Conservation (phyloP, 2,797 vertebrate genomes). For the Coendou prehensilis region DNA sequence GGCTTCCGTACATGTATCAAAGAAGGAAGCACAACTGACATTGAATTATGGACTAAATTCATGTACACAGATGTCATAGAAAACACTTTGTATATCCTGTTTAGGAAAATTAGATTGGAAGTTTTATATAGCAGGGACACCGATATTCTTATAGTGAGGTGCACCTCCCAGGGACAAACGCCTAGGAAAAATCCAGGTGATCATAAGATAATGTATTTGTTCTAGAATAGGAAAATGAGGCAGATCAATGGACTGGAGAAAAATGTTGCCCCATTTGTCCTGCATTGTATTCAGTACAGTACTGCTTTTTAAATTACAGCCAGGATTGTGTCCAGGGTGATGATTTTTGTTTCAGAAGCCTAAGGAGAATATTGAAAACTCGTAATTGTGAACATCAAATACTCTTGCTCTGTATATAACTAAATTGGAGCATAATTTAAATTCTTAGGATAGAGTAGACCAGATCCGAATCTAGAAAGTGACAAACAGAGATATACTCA, state of each 20-base stretch:
- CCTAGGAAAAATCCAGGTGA: neutral
- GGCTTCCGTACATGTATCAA: neutral
- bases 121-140: neutral
- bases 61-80: neutral
- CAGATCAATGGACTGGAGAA: neutral
- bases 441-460: neutral
- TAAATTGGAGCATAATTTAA: neutral
- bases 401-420: neutral
- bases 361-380: neutral
- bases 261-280: accelerated
- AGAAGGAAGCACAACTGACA: neutral
- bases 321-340: accelerated
- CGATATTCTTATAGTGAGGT: neutral
- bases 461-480: neutral
- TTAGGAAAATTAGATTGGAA: neutral
- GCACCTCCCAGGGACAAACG: neutral
- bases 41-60: neutral
- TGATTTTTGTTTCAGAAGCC: neutral
- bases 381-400: neutral
- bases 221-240: neutral
- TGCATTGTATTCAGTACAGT: neutral
- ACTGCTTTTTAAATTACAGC: neutral
- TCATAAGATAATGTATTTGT: neutral
- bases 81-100: neutral
- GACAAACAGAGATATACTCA: neutral